Base-by-base conservation (phyloP, 1,140 invertebrate genomes). In the Stratiolaelaps scimitus region DNA sequence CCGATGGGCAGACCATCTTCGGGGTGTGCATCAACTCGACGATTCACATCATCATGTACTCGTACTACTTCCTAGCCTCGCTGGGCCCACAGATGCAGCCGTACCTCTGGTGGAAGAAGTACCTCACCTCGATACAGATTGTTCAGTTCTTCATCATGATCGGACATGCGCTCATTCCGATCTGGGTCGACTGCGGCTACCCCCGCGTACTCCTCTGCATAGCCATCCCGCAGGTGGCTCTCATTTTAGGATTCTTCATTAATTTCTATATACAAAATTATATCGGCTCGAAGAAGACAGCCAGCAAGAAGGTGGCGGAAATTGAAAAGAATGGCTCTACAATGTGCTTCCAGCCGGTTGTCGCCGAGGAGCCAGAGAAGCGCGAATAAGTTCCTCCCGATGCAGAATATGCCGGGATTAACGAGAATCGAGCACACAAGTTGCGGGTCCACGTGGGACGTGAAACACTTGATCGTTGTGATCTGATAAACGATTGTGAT, bases 41-140 rank as follows among this genome's bases (percentile, higher is more conserved):
- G 65, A 84, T 89, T 0, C 87, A 89, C 72, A 76, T 83, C 15
- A 75, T 88, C 4, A 89, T 90, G 87, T 90, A 90, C 72, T 74
- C 78, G 28, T 85, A 89, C 73, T 90, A 90, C 72, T 76, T 83
- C 67, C 77, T 80, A 46, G 82, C 80, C 15, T 81, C 79, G 1
- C 80, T 81, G 75, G 73, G 29, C 10, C 65, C 65, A 48, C 28
- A 44, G 6, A 28, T 66, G 46, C 40, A 66, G 48, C 43, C 43
- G 7, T 66, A 66, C 46, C 46, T 66, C n/a, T 45, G 53, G 28
- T 66, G 65, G 65, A 66, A 66, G 17, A 66, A 66, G 46, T 66
- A 66, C 29, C 65, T 66, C n/a, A 66, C 65, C 6, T 19, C 29
- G 7, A 30, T 48, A 20, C 65, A 66, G 29, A 66, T 66, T 48